These are phyloP conservation scores for Paralichthys olivaceus DNA, from an alignment of 2,113 vertebrate species.

Conservation along the genomic window DNA sequence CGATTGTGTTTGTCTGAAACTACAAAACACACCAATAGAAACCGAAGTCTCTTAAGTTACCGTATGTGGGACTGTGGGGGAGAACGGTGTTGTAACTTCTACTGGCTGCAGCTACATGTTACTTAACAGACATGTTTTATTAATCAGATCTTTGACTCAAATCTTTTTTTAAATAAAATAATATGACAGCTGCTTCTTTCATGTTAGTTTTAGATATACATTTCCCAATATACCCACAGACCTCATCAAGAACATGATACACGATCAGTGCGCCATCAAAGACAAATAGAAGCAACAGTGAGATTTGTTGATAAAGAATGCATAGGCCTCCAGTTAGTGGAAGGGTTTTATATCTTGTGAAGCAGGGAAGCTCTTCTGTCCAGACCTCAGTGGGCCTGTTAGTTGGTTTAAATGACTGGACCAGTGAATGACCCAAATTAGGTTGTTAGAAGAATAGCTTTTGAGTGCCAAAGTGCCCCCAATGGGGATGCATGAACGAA, in stretches of 20 bases:
- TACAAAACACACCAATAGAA: no score
- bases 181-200: no score
- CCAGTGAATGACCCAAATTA: slow-evolving; percentile 70
- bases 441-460: slow-evolving; percentile 69
- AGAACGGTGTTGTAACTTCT: background rate
- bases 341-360: slow-evolving; percentile 45
- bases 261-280: slow-evolving; percentile 16
- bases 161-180: background rate
- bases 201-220: background rate
- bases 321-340: slow-evolving; percentile 40
- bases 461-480: slow-evolving; percentile 70
- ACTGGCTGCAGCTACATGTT: background rate
- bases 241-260: slow-evolving; percentile 6
- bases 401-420: slow-evolving; percentile 73
- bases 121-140: background rate
- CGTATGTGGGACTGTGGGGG: background rate
- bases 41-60: no score
- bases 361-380: slow-evolving; percentile 50
- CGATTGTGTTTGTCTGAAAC: no score
- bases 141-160: slow-evolving; percentile 2
- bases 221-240: background rate
- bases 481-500: slow-evolving; percentile 50
- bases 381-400: slow-evolving; percentile 70
- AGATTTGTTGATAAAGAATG: slow-evolving; percentile 27
- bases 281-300: slow-evolving; percentile 13